Percentiles rank a stretch among this genome's conserved stretches.
Evolutionary conservation across 2,797 vertebrate species (phyloP).

Genomic region (Valencia hispanica): DNA sequence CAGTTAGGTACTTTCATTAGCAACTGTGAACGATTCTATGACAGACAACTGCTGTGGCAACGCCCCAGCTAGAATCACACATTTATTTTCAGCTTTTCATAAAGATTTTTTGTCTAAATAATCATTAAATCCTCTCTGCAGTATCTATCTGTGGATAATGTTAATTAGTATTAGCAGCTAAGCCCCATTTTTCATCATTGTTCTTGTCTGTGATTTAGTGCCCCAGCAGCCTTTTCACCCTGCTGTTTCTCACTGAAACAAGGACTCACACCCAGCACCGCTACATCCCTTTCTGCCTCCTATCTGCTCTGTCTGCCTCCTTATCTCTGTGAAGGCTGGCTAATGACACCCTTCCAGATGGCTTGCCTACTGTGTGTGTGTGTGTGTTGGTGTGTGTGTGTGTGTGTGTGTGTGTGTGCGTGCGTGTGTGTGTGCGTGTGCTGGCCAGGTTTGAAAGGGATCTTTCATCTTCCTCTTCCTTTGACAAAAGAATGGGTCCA

Average conservation of each 20-base stretch:
- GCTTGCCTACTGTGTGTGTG: constrained; percentile 41
- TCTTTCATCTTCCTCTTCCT: constrained; percentile 60
- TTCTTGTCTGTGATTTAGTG: not conserved
- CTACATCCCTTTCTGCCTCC: constrained; percentile 9
- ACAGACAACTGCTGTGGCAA: not conserved
- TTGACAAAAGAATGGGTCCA: constrained; percentile 65
- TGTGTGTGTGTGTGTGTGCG: constrained; percentile 28
- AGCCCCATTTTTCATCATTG: not conserved
- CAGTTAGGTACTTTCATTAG: not conserved
- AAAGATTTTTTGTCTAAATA: not conserved
- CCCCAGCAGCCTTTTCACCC: not conserved
- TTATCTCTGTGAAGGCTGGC: constrained; percentile 42
- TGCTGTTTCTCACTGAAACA: constrained; percentile 6
- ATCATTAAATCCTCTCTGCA: not conserved
- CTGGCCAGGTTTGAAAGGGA: constrained; percentile 61
- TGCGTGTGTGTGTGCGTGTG: constrained; percentile 3
- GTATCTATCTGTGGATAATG: not conserved
- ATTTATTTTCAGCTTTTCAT: not conserved
- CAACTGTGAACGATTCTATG: not conserved
- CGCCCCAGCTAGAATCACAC: not conserved
- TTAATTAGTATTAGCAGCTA: not conserved
- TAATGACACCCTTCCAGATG: constrained; percentile 73
- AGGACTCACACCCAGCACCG: too few relatives aligned
- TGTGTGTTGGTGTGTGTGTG: constrained; percentile 17
- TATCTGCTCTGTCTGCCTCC: constrained; percentile 26